These are phyloP conservation scores for Progne subis DNA, from an alignment of 2,113 vertebrate species.

Conservation along the genomic window DNA sequence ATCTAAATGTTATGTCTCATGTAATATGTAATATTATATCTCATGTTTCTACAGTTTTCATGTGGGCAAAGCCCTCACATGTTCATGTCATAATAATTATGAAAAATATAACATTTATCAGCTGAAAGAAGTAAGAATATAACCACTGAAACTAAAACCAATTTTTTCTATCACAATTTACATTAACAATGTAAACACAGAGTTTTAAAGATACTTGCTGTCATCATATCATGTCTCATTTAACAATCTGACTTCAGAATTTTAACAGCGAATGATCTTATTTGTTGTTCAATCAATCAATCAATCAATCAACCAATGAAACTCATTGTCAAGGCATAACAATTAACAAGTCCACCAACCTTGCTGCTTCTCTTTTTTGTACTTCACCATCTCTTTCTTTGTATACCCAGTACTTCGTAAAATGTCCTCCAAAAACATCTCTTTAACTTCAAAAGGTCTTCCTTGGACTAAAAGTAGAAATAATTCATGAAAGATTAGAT, in stretches of 20 bases:
- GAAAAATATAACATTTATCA: background rate
- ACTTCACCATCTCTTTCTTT: slow-evolving; percentile 84
- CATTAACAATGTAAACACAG: background rate
- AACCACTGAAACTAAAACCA: background rate
- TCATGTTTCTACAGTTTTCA: background rate
- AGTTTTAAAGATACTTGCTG: background rate
- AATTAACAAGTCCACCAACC: slow-evolving; percentile 71
- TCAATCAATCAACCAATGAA: background rate
- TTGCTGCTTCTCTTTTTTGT: slow-evolving; percentile 85
- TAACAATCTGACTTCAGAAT: background rate
- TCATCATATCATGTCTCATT: background rate
- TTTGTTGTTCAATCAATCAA: background rate
- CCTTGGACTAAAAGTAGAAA: slow-evolving; percentile 83
- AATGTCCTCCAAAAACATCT: slow-evolving; percentile 92
- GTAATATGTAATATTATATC: background rate
- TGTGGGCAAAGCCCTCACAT: background rate
- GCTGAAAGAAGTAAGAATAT: background rate
- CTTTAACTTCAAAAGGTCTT: slow-evolving; percentile 90
- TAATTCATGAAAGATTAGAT: background rate
- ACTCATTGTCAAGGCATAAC: background rate
- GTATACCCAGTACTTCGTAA: slow-evolving; percentile 86
- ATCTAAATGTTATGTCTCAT: background rate
- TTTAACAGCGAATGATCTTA: background rate
- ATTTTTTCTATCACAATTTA: background rate
- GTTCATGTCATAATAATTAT: background rate